Conservation (phyloP, 2,113 vertebrate species). For the Thamnaconus septentrionalis region DNA sequence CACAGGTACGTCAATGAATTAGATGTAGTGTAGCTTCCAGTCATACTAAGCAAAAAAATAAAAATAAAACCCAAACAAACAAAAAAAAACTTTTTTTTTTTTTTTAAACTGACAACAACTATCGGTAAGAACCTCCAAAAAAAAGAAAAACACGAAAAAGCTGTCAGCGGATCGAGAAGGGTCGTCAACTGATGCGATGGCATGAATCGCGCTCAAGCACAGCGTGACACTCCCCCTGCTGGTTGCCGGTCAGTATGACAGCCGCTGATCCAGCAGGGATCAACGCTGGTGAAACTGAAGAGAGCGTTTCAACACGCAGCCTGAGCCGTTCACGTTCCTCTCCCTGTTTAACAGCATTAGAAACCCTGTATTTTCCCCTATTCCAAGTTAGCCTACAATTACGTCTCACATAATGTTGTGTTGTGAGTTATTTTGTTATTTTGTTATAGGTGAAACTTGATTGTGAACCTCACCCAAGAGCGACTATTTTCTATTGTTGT, state of each 20-base stretch:
- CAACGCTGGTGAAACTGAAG: slow-evolving; percentile 17
- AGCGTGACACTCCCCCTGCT: slow-evolving; percentile 58
- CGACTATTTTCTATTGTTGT: too few relatives aligned
- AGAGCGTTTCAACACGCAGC: not conserved
- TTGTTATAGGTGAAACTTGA: too few relatives aligned
- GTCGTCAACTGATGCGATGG: slow-evolving; percentile 3
- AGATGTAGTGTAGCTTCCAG: not conserved
- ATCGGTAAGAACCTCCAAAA: too few relatives aligned
- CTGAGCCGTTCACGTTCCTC: not conserved
- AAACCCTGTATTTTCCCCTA: too few relatives aligned
- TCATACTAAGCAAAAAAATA: not conserved
- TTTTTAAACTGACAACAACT: too few relatives aligned
- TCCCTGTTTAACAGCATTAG: too few relatives aligned
- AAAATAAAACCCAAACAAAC: not conserved
- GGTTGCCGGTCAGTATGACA: slow-evolving; percentile 29
- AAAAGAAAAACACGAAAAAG: slow-evolving; percentile 16
- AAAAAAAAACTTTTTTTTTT: not conserved
- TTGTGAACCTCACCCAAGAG: too few relatives aligned
- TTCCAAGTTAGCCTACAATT: too few relatives aligned
- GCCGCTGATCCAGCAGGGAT: not conserved
- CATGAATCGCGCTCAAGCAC: not conserved
- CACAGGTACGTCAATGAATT: not conserved
- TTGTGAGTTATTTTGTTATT: too few relatives aligned
- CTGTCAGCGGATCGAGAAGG: not conserved
- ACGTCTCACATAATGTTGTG: too few relatives aligned